A percentile compares a stretch with the other conserved stretches of the same genome.
Conservation (phyloP, 2,797 vertebrate species). For the Cryptoprocta ferox region DNA sequence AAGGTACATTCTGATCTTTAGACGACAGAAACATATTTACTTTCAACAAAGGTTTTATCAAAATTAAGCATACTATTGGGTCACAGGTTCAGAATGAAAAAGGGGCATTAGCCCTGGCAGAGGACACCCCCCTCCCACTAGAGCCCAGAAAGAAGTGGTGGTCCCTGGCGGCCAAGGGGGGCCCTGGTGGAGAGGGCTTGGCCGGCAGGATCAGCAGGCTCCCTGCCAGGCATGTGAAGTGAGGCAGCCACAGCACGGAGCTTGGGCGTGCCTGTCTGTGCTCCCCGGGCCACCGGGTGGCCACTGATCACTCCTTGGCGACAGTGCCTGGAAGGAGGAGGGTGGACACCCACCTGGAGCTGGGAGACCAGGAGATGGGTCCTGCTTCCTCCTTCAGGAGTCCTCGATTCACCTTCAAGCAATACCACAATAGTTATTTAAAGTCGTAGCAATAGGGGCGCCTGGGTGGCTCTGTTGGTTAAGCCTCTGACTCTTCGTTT, state of each 20-base stretch:
- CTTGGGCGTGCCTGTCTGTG: neutral
- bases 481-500: too few species aligned
- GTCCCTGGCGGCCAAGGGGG: neutral
- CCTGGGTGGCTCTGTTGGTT: too few species aligned
- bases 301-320: too few species aligned
- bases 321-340: rapidly evolving
- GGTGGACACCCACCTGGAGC: neutral
- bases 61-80: slow-evolving; percentile 76
- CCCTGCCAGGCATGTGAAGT: rapidly evolving
- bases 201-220: rapidly evolving
- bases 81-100: slow-evolving; percentile 81
- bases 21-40: slow-evolving; percentile 81
- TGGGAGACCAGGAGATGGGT: neutral
- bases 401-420: slow-evolving; percentile 77
- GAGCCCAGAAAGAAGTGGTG: neutral
- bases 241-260: rapidly evolving
- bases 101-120: slow-evolving; percentile 50
- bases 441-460: slow-evolving; percentile 31
- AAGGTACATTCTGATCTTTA: slow-evolving; percentile 83
- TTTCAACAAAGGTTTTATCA: slow-evolving; percentile 80
- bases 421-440: slow-evolving; percentile 77
- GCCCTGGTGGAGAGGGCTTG: neutral
- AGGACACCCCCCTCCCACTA: too few species aligned
- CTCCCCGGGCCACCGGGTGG: neutral
- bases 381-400: neutral